Conservation (phyloP, 2,888 invertebrate species). For the Mamestra brassicae region DNA sequence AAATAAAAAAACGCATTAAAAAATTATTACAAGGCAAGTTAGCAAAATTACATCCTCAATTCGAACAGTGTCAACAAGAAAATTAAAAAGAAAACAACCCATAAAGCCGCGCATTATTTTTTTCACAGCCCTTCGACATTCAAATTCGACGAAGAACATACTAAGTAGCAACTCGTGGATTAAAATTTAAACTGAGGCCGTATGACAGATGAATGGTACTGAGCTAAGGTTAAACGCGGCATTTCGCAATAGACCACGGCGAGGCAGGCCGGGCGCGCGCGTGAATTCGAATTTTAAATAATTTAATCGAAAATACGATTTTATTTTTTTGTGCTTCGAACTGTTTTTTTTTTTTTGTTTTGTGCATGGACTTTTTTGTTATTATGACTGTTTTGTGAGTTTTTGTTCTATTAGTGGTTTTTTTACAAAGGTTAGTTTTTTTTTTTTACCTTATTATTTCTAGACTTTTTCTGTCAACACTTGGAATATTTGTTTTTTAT, state of each 20-base stretch:
- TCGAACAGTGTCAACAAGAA: not conserved
- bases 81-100: slow-evolving; percentile 3
- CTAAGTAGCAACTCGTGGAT: slow-evolving; percentile 57
- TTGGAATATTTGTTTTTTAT: not conserved
- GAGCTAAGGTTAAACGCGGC: slow-evolving; percentile 66
- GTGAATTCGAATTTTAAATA: slow-evolving; percentile 58
- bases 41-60: slow-evolving; percentile 17
- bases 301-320: slow-evolving; percentile 36
- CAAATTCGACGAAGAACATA: slow-evolving; percentile 28
- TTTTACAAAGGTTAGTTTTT: slow-evolving; percentile 32
- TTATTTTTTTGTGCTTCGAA: slow-evolving; percentile 20
- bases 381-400: slow-evolving; percentile 48
- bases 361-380: slow-evolving; percentile 57
- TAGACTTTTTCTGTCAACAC: not conserved
- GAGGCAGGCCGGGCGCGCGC: slow-evolving; percentile 60
- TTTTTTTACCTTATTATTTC: not conserved
- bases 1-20: not conserved
- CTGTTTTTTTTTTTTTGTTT: slow-evolving; percentile 24
- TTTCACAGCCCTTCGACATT: slow-evolving; percentile 36
- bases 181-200: slow-evolving; percentile 63
- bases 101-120: not conserved
- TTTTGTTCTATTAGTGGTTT: slow-evolving; percentile 31
- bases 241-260: slow-evolving; percentile 66
- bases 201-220: slow-evolving; percentile 65
- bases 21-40: not conserved